Conservation (phyloP, 92 coral and sea anemone genomes). For the Diadumene lineata region DNA sequence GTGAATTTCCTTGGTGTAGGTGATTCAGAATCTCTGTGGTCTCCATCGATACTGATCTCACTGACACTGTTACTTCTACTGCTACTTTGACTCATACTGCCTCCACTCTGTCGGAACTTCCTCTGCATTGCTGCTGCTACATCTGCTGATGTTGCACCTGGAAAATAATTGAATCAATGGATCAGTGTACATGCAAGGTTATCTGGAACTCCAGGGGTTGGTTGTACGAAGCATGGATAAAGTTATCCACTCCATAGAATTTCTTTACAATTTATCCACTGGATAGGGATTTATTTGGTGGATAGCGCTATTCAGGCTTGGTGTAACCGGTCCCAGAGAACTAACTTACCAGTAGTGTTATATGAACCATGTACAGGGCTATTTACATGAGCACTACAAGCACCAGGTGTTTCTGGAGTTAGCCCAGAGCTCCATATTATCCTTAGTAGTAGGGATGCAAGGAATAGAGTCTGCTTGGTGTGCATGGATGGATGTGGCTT, state of each 20-base stretch:
- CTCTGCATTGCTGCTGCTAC: constrained; percentile 91
- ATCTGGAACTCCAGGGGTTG: not conserved
- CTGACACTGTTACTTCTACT: constrained; percentile 89
- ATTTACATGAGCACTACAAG: constrained; percentile 54
- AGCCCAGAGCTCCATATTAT: constrained; percentile 92
- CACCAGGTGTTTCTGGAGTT: constrained; percentile 57
- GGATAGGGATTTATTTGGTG: too few relatives aligned
- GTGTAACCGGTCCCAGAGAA: too few relatives aligned
- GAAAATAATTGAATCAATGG: not conserved
- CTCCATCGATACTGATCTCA: constrained; percentile 85
- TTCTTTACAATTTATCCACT: too few relatives aligned
- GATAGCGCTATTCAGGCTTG: too few relatives aligned
- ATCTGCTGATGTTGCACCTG: constrained; percentile 86
- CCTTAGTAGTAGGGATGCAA: constrained; percentile 87
- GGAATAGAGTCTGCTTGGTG: constrained; percentile 91
- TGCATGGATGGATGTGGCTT: constrained; percentile 78
- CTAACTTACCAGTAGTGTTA: constrained; percentile 55
- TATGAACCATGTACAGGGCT: constrained; percentile 76
- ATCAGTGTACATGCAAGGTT: not conserved
- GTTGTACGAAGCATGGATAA: too few relatives aligned
- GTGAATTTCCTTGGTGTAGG: constrained; percentile 61
- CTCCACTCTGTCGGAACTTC: constrained; percentile 73
- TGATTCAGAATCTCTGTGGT: constrained; percentile 75
- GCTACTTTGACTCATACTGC: constrained; percentile 83
- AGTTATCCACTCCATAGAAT: too few relatives aligned